Conservation (phyloP, 2,888 invertebrate species). For the Apocheima hispidaria region DNA sequence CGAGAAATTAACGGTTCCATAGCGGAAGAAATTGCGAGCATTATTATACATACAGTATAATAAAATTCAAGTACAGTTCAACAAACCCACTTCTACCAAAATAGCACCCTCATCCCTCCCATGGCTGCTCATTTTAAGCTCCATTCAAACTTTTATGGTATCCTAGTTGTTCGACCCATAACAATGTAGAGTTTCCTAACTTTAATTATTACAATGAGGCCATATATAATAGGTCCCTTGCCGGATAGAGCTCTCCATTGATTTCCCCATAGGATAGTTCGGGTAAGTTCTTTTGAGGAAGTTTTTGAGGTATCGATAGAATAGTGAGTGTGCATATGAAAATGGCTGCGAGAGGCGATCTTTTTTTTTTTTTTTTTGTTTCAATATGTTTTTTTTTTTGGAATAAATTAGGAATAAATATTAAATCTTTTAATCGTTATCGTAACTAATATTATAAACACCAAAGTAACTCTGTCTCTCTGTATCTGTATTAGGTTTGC, state of each 20-base stretch:
- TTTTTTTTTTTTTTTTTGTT: background rate
- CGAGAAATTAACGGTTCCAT: too few species aligned
- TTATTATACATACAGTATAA: background rate
- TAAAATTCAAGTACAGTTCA: background rate
- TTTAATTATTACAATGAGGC: conserved; percentile 50
- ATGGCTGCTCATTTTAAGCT: conserved; percentile 37
- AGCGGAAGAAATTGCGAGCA: too few species aligned
- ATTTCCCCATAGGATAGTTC: conserved; percentile 47
- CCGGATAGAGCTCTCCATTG: conserved; percentile 37
- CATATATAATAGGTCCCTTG: conserved; percentile 45
- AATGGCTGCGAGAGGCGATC: background rate
- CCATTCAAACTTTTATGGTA: conserved; percentile 48
- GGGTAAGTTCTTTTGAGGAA: conserved; percentile 40
- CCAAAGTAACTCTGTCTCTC: too few species aligned
- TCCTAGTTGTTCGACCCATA: conserved; percentile 43
- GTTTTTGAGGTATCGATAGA: conserved; percentile 40
- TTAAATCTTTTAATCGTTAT: too few species aligned
- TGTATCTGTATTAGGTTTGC: too few species aligned
- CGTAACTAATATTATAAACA: too few species aligned
- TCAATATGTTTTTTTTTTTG: background rate
- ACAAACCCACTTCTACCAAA: conserved; percentile 14
- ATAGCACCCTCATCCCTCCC: conserved; percentile 16
- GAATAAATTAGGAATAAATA: too few species aligned
- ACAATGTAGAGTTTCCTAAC: conserved; percentile 47
- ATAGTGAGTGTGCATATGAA: conserved; percentile 9